phyloP scores from a whole-genome alignment of 2,888 invertebrate genomes.

The Synanthedon vespiformis region DNA sequence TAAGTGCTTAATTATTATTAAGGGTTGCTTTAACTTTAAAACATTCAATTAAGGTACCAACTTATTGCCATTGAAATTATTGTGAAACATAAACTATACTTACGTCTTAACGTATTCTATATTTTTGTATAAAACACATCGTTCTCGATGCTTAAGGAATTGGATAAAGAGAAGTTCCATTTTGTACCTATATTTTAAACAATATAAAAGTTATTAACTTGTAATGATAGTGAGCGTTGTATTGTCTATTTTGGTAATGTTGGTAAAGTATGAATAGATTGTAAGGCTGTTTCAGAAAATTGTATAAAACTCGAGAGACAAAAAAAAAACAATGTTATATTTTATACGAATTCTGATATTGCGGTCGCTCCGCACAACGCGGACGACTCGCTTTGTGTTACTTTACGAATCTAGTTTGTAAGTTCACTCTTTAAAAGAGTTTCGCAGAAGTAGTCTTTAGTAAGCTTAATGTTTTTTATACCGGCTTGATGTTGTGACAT shows the following conservation, averaged over 20 bases:
- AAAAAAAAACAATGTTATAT: slow-evolving; percentile 60
- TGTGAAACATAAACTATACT: slow-evolving; percentile 28
- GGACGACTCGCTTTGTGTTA: slow-evolving; percentile 43
- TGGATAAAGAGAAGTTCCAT: slow-evolving; percentile 56
- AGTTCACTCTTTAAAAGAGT: slow-evolving; percentile 70
- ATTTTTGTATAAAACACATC: slow-evolving; percentile 63
- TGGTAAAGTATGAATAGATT: slow-evolving; percentile 47
- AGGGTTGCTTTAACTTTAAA: slow-evolving; percentile 47
- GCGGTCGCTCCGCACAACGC: slow-evolving; percentile 17
- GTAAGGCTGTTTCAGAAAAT: slow-evolving; percentile 69
- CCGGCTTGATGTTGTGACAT: slow-evolving; percentile 72
- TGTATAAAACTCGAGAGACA: slow-evolving; percentile 57
- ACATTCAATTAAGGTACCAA: slow-evolving; percentile 34
- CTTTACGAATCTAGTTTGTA: slow-evolving; percentile 61
- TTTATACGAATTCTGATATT: slow-evolving; percentile 60
- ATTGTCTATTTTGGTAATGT: slow-evolving; percentile 63
- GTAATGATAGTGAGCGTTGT: slow-evolving; percentile 62
- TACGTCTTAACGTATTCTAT: slow-evolving; percentile 41
- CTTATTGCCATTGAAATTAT: slow-evolving; percentile 40
- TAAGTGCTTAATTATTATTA: slow-evolving; percentile 57
- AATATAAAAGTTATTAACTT: slow-evolving; percentile 51
- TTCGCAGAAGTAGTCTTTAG: slow-evolving; percentile 66
- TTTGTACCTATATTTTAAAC: slow-evolving; percentile 43
- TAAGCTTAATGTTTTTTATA: slow-evolving; percentile 73
- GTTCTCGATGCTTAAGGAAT: slow-evolving; percentile 60